Evolutionary conservation across 37 sponge, comb jelly and placozoan genomes (phyloP).

Genomic region (Beroe ovata): DNA sequence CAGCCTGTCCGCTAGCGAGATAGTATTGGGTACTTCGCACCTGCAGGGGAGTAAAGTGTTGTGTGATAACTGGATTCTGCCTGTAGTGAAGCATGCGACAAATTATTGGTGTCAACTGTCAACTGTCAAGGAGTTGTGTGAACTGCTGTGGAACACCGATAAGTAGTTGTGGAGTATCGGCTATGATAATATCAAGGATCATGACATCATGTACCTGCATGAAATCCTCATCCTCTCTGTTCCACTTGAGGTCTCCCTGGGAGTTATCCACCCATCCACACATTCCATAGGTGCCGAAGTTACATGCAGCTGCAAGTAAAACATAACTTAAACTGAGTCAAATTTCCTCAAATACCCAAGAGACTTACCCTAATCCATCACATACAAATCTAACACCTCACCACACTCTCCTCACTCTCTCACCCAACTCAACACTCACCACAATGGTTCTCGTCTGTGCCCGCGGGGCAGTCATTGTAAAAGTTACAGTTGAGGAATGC

Average conservation of each 20-base stretch:
- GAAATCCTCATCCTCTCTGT: slow-evolving; percentile 25
- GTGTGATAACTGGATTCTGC: too few species aligned
- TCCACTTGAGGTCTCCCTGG: slow-evolving; percentile 13
- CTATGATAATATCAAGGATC: not conserved
- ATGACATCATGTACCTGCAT: slow-evolving; percentile 19
- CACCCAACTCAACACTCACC: slow-evolving; percentile 19
- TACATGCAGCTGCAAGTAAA: slow-evolving; percentile 19
- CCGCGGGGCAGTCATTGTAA: slow-evolving; percentile 33
- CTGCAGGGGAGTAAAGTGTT: not conserved
- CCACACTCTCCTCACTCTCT: too few species aligned
- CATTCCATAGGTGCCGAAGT: slow-evolving; percentile 51
- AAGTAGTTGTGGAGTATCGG: not conserved
- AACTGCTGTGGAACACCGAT: too few species aligned
- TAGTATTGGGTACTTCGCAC: not conserved
- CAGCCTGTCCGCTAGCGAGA: not conserved
- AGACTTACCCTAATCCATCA: too few species aligned
- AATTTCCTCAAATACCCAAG: too few species aligned
- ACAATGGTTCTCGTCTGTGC: slow-evolving; percentile 18
- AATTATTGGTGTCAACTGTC: too few species aligned
- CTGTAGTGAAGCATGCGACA: too few species aligned
- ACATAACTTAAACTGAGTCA: too few species aligned
- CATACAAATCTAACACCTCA: too few species aligned
- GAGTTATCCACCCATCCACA: slow-evolving; percentile 20
- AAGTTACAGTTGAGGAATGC: slow-evolving; percentile 61
- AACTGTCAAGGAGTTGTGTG: too few species aligned